phyloP scores from a whole-genome alignment of 2,888 invertebrate species.

The Epinotia bilunana region DNA sequence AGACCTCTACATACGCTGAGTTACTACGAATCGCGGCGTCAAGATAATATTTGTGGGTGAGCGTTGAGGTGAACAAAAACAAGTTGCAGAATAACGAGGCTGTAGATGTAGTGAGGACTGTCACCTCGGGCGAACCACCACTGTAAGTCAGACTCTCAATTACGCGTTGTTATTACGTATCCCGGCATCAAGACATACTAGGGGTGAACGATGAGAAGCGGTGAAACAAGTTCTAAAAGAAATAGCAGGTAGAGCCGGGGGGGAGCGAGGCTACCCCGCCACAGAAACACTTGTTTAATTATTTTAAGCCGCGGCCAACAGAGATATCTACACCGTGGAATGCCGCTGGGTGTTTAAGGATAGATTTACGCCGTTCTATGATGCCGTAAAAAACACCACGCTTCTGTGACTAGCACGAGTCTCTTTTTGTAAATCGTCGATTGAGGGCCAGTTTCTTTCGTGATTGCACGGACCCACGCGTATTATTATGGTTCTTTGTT shows the following conservation, averaged over 20 bases:
- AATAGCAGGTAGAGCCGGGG: conserved; percentile 47
- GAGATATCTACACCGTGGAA: conserved; percentile 65
- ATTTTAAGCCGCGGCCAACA: conserved; percentile 79
- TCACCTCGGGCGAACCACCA: neutral
- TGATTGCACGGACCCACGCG: too few species aligned
- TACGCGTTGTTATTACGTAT: neutral
- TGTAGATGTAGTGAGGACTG: neutral
- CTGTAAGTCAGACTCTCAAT: neutral
- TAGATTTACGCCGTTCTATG: conserved; percentile 46
- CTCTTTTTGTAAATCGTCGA: neutral
- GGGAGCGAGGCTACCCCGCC: conserved; percentile 65
- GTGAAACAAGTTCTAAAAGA: neutral
- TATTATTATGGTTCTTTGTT: too few species aligned
- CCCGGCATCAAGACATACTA: neutral
- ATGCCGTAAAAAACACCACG: conserved; percentile 17
- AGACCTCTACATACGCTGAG: too few species aligned
- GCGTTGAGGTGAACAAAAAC: too few species aligned
- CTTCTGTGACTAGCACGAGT: neutral
- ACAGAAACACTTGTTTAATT: conserved; percentile 79
- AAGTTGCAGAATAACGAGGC: too few species aligned
- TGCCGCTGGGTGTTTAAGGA: conserved; percentile 66
- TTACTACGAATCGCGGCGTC: too few species aligned
- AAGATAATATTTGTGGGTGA: too few species aligned
- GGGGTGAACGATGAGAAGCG: neutral
- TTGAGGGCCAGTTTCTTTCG: neutral